A percentile compares a stretch with the other conserved stretches of the same genome.
phyloP scores from a whole-genome alignment of 2,113 vertebrate genomes.

The Prionailurus bengalensis region DNA sequence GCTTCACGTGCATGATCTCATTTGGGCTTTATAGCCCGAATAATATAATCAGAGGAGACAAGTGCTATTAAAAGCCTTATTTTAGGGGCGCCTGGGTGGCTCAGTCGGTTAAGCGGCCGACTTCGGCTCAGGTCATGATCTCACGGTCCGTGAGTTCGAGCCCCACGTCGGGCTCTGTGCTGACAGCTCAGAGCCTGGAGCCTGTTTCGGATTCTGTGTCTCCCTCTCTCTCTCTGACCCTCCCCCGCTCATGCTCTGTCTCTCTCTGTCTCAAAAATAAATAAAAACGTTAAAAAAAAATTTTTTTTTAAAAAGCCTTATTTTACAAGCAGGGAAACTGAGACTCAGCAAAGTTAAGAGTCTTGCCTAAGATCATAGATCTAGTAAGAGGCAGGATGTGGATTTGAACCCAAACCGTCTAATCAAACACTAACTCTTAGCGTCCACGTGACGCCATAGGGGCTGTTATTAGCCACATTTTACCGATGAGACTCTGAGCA shows the following conservation, averaged over 20 bases:
- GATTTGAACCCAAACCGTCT: neutral
- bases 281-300: no score
- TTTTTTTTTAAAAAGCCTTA: no score
- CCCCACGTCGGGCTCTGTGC: no score
- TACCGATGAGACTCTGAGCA: neutral
- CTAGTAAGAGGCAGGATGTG: neutral
- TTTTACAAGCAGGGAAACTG: neutral
- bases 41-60: neutral
- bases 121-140: no score
- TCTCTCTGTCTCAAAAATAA: no score
- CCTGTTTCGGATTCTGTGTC: no score
- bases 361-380: neutral
- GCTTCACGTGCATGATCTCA: neutral
- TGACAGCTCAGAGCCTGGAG: no score
- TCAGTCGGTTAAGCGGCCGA: no score
- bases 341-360: neutral
- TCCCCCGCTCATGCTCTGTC: no score
- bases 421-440: neutral
- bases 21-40: neutral
- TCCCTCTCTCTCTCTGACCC: no score
- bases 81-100: neutral
- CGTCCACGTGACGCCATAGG: fast-evolving
- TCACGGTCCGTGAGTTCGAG: no score
- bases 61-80: neutral
- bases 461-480: neutral